phyloP scores from a whole-genome alignment of 1,140 invertebrate species.

The Chionoecetes opilio region DNA sequence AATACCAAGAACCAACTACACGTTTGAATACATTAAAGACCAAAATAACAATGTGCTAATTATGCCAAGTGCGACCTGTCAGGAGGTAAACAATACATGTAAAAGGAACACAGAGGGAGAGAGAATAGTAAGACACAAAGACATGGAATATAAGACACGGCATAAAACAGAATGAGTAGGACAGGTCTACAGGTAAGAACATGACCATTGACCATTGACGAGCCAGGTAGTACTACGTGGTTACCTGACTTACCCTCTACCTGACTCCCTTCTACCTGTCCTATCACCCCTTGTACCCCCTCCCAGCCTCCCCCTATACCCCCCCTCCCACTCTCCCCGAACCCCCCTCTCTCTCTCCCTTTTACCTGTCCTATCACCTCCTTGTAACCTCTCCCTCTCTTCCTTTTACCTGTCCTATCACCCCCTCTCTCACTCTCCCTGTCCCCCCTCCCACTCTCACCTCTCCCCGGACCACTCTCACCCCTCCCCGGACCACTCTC shows the following conservation, averaged over 20 bases:
- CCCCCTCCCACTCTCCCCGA: neutral
- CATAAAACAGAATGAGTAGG: neutral
- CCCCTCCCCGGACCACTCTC: slow-evolving; percentile 34
- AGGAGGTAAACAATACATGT: neutral
- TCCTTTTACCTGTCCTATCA: no score
- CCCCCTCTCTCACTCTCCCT: neutral
- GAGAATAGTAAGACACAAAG: neutral
- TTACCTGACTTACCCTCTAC: neutral
- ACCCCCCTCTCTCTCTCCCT: neutral
- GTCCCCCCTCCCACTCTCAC: neutral
- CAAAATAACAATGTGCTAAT: neutral
- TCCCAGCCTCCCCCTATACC: no score
- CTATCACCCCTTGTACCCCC: neutral
- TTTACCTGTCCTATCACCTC: neutral
- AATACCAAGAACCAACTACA: neutral
- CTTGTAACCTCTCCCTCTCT: neutral
- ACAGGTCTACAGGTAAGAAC: neutral
- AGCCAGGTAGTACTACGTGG: neutral
- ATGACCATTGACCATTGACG: no score
- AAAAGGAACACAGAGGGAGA: neutral
- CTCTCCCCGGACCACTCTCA: neutral
- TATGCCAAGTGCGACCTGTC: neutral
- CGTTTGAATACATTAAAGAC: neutral
- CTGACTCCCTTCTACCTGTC: slow-evolving; percentile 18
- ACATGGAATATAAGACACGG: neutral